Base-by-base conservation (phyloP, 2,797 vertebrate species). In the Crenichthys baileyi region DNA sequence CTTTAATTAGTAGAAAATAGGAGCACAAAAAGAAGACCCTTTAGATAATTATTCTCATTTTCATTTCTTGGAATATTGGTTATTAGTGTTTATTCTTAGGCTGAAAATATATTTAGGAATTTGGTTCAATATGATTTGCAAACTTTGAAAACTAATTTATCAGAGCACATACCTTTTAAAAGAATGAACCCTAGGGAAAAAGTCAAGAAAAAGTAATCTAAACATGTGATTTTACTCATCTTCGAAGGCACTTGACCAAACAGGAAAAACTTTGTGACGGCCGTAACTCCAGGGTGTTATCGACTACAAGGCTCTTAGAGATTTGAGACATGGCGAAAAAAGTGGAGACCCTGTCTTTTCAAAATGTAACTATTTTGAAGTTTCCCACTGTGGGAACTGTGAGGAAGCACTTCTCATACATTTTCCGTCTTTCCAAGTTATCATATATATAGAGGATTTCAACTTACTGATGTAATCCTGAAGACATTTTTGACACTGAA, bases 181-280 rank as follows among this genome's bases (percentile, higher is more conserved):
- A 72, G 46, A 78, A 82, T 53, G 13, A 82, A 26, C 2, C 1
- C 15, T 29, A 29, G 39, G 6, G 53, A 12, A 61, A 60, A 81
- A 60, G 51, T 41, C 7, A 6, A 18, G n/a, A 53, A 13, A 76
- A 75, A 71, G 16, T 36, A 4, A 71, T 73, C 2, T 68, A 24
- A 63, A 79, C 31, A 11, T 67, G 53, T 1, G 74, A 63, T 46
- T 78, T 70, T 81, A 24, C n/a, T n/a, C 51, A 56, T 70, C 39
- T 75, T 41, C 11, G 16, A 12, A 76, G 60, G 41, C 75, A 77
- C 56, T 68, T 58, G 56, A 82, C 61, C 74, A 81, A 60, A 77
- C n/a, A 0, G 12, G 75, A 50, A 77, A 75, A 73, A 72, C 68
- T 68, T 71, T 76, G 70, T 2, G 12, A 80, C 78, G 2, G 2